Conservation (phyloP, 1,140 invertebrate genomes). For the Trachymyrmex septentrionalis region DNA sequence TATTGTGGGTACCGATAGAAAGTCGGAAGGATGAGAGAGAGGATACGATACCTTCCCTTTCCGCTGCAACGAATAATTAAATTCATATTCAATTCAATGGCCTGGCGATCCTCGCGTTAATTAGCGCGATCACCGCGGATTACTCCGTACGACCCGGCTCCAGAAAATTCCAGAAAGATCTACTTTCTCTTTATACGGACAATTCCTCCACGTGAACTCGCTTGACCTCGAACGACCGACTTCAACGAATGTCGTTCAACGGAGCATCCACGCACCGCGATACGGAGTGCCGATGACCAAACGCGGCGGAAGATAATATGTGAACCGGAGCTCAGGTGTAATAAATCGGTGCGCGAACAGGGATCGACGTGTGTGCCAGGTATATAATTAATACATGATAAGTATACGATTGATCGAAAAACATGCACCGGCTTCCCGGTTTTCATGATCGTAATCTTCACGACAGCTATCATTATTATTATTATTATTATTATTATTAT, state of each 20-base stretch:
- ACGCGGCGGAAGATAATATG: conserved; percentile 32
- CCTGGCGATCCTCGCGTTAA: conserved; percentile 24
- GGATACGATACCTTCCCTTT: not conserved
- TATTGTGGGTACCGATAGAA: conserved; percentile 8
- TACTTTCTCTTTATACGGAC: conserved; percentile 77
- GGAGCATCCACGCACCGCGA: conserved; percentile 63
- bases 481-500: no score
- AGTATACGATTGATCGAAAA: conserved; percentile 24
- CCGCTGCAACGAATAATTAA: not conserved
- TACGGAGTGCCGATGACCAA: conserved; percentile 46
- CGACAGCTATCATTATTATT: conserved; percentile 5
- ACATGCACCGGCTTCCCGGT: not conserved
- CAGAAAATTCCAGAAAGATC: conserved; percentile 72
- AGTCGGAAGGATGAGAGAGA: not conserved
- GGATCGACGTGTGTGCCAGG: conserved; percentile 1
- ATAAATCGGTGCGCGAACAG: not conserved
- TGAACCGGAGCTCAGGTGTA: conserved; percentile 22
- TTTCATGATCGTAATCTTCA: not conserved
- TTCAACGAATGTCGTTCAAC: conserved; percentile 81
- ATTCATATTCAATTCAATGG: conserved; percentile 32
- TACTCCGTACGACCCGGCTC: not conserved
- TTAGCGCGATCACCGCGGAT: conserved; percentile 26
- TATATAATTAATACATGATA: not conserved
- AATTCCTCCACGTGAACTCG: conserved; percentile 78
- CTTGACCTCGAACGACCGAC: conserved; percentile 80